Evolutionary conservation across 2,797 vertebrate genomes (phyloP).

Genomic region (Poeciliopsis infans): DNA sequence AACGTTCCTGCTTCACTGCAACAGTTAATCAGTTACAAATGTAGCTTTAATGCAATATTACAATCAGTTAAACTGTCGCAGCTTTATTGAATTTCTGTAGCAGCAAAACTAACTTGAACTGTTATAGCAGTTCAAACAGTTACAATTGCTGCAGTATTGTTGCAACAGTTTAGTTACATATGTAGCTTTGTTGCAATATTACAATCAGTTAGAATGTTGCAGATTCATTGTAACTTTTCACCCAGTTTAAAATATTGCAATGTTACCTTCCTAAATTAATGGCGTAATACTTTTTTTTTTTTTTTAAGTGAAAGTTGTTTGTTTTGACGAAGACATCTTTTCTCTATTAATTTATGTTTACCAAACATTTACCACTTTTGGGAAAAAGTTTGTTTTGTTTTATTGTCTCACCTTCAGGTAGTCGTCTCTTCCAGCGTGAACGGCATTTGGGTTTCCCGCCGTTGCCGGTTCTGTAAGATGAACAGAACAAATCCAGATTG

Average conservation of each 20-base stretch:
- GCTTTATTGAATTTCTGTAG: neutral
- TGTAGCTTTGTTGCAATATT: too few species aligned
- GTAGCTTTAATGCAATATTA: too few species aligned
- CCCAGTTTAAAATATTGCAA: too few species aligned
- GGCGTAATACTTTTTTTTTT: too few species aligned
- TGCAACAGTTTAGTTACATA: neutral
- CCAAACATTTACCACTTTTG: too few species aligned
- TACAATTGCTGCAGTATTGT: too few species aligned
- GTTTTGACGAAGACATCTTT: too few species aligned
- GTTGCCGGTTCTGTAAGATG: slow-evolving; percentile 85
- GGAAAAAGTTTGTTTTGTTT: neutral
- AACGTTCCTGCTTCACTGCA: neutral
- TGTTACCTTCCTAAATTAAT: too few species aligned
- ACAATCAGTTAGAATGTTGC: neutral
- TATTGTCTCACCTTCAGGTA: slow-evolving; percentile 81
- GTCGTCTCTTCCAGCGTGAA: slow-evolving; percentile 89
- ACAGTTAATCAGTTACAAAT: neutral
- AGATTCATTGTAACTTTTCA: neutral
- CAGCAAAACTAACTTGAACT: too few species aligned
- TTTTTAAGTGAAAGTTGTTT: too few species aligned
- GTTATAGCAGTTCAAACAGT: too few species aligned
- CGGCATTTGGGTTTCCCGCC: slow-evolving; percentile 89
- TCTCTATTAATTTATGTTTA: too few species aligned
- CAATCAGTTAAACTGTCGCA: neutral
- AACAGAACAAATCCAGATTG: neutral